Evolutionary conservation across 2,113 vertebrate genomes (phyloP).

Genomic region (Brienomyrus longianalis): DNA sequence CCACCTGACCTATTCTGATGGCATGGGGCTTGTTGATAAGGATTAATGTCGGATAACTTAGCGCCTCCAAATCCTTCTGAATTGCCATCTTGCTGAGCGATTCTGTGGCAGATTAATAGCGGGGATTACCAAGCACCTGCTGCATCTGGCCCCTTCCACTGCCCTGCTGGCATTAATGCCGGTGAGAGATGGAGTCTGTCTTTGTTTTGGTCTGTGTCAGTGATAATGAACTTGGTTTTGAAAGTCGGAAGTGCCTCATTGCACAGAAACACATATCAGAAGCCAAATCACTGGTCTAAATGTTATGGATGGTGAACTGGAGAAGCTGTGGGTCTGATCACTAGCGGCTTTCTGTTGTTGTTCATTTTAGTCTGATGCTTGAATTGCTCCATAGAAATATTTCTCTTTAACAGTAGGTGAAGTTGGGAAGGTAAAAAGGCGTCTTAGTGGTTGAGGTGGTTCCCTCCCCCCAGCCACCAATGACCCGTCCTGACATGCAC

Average conservation of each 20-base stretch:
- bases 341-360: neutral
- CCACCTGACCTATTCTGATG: neutral
- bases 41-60: neutral
- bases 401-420: neutral
- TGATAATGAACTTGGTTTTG: neutral
- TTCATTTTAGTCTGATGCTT: neutral
- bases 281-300: neutral
- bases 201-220: neutral
- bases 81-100: neutral
- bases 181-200: neutral
- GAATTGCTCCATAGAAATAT: neutral
- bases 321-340: neutral
- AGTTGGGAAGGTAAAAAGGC: neutral
- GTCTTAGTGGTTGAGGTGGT: neutral
- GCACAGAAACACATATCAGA: neutral
- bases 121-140: neutral
- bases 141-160: neutral
- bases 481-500: neutral
- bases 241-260: neutral
- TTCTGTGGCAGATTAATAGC: neutral
- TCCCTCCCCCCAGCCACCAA: neutral
- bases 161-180: neutral
- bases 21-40: neutral
- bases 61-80: neutral
- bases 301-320: neutral